These are phyloP conservation scores for Cebidichthys violaceus DNA, from an alignment of 2,113 vertebrate genomes.

Conservation along the genomic window DNA sequence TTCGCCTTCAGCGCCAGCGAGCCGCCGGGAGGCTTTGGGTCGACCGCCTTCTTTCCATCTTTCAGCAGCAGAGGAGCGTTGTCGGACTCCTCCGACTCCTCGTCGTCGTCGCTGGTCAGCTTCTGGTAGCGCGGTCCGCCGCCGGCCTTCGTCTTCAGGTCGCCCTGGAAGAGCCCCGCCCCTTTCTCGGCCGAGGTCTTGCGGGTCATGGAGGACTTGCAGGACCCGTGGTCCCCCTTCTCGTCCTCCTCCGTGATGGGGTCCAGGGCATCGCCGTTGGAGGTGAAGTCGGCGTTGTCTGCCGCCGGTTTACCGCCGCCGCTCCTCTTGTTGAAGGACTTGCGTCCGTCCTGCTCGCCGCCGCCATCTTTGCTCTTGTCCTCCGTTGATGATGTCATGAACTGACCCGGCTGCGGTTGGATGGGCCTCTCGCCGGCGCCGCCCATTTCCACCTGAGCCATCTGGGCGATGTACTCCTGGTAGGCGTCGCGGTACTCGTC, in stretches of 20 bases:
- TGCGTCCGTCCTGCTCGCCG: slow-evolving; percentile 88
- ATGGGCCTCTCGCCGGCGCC: slow-evolving; percentile 84
- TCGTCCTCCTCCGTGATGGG: slow-evolving; percentile 98
- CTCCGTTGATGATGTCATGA: slow-evolving; percentile 85
- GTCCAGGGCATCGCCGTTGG: slow-evolving; percentile 87
- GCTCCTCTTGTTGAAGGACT: slow-evolving; percentile 87
- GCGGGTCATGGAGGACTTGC: slow-evolving; percentile 60
- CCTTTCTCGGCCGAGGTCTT: slow-evolving; percentile 85
- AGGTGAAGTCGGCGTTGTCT: slow-evolving; percentile 87
- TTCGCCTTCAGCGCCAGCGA: slow-evolving; percentile 90
- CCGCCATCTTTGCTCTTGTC: slow-evolving; percentile 87
- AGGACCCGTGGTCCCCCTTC: slow-evolving; percentile 90
- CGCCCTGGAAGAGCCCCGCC: slow-evolving; percentile 91
- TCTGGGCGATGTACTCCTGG: slow-evolving; percentile 96
- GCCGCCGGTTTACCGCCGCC: slow-evolving; percentile 68
- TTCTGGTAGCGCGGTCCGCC: slow-evolving; percentile 92
- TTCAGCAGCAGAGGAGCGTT: slow-evolving; percentile 91
- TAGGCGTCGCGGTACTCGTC: slow-evolving; percentile 96
- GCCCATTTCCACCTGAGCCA: slow-evolving; percentile 90
- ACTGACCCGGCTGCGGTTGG: slow-evolving; percentile 87
- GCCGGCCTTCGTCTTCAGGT: slow-evolving; percentile 90
- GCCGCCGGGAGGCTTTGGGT: slow-evolving; percentile 81
- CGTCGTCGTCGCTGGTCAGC: slow-evolving; percentile 95
- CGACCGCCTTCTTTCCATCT: slow-evolving; percentile 84
- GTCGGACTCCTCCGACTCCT: slow-evolving; percentile 96